Conservation (phyloP, 2,888 invertebrate species). For the Apodemia duryi region DNA sequence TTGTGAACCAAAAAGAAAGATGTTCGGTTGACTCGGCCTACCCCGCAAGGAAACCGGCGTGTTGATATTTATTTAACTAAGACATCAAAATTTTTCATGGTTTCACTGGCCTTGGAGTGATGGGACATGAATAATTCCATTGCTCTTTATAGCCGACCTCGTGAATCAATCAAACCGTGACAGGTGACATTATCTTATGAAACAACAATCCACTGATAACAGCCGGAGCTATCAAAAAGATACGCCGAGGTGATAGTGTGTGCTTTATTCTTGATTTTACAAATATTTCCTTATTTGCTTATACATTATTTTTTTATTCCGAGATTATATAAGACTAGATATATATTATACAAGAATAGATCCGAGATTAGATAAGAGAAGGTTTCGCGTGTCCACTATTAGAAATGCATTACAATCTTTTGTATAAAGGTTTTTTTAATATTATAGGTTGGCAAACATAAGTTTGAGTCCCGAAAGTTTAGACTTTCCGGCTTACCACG, state of each 20-base stretch:
- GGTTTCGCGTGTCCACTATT: not conserved
- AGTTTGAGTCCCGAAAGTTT: too few relatives aligned
- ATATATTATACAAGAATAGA: too few relatives aligned
- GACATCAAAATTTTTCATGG: not conserved
- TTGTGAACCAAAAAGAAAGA: too few relatives aligned
- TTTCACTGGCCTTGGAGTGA: constrained; percentile 28
- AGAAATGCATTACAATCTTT: too few relatives aligned
- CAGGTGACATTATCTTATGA: constrained; percentile 4
- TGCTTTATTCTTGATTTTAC: constrained; percentile 12
- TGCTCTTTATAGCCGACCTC: constrained; percentile 41
- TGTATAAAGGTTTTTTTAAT: too few relatives aligned
- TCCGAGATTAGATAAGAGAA: not conserved
- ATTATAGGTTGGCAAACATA: too few relatives aligned
- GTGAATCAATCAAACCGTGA: constrained; percentile 55
- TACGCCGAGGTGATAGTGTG: constrained; percentile 1
- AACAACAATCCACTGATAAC: constrained; percentile 4
- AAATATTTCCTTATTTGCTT: constrained; percentile 10
- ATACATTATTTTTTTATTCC: not conserved
- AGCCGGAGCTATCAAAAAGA: constrained; percentile 4
- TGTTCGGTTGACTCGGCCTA: too few relatives aligned
- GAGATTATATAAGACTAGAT: not conserved
- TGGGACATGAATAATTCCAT: constrained; percentile 58
- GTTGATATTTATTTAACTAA: too few relatives aligned
- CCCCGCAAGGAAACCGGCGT: too few relatives aligned
- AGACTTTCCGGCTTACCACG: too few relatives aligned